These are phyloP conservation scores for Bombus superbus DNA, from an alignment of 1,140 invertebrate genomes.

Conservation along the genomic window DNA sequence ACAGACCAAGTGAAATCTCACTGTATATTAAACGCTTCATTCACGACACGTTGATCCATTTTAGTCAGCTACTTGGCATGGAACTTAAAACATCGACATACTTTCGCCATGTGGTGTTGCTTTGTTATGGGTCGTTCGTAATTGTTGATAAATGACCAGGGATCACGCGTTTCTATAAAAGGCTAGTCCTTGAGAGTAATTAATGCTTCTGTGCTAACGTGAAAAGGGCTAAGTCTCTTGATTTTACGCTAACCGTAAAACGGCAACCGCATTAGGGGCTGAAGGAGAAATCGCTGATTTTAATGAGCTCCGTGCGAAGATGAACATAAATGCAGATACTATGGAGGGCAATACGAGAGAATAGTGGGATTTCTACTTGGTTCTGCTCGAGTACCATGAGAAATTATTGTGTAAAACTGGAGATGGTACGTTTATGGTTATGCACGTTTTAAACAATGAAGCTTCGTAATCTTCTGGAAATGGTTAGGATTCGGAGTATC, in stretches of 20 bases:
- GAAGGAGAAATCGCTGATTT: background rate
- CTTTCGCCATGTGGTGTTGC: background rate
- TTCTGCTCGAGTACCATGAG: background rate
- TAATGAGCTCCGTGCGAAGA: background rate
- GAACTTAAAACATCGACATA: background rate
- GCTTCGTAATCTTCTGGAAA: background rate
- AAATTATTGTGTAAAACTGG: background rate
- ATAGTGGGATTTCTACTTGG: background rate
- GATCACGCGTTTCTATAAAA: background rate
- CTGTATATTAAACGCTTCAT: too few relatives aligned
- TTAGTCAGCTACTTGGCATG: too few relatives aligned
- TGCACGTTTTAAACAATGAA: background rate
- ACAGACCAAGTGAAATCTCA: too few relatives aligned
- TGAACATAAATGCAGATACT: background rate
- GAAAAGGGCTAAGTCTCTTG: background rate
- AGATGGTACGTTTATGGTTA: background rate
- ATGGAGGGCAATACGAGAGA: too few relatives aligned
- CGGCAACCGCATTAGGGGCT: background rate
- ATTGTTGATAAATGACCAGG: constrained; percentile 19
- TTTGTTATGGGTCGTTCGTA: background rate
- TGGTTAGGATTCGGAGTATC: background rate
- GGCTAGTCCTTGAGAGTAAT: background rate
- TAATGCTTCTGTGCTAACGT: constrained; percentile 1
- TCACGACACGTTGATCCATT: too few relatives aligned
- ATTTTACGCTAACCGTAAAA: background rate